Base-by-base conservation (phyloP, 2,797 vertebrate genomes). In the Sebastes steindachneri region DNA sequence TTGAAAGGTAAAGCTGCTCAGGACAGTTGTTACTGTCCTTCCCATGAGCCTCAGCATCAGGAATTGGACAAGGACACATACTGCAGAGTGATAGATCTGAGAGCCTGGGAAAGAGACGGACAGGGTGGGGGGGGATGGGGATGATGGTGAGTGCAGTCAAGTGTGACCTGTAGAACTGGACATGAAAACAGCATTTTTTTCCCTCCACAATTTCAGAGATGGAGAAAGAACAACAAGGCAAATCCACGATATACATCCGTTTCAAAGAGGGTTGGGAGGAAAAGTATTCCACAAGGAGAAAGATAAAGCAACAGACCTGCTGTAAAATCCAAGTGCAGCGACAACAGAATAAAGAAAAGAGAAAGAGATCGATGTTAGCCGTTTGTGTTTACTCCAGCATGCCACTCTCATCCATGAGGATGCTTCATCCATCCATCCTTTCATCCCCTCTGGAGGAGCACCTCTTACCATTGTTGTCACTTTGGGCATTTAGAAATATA, bases 11-110 rank as follows among this genome's bases (percentile, higher is more conserved):
- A 99, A 97, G 73, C 97, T 97, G 92, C 96, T 97, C 87, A 96
- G 81, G 83, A 99, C 87, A 2, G 96, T 93, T 54, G 97, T 99
- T 90, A 97, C 3, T 2, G 98, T 99, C 93, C 98, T 97, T 94
- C 99, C 98, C 98, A 99, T 99, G 48, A 99, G 96, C 92, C 98
- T 97, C 88, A 99, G 96, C 90, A 99, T 96, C 95, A 99, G 95
- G 96, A 99, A 99, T 90, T 99, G 98, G 74, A 99, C 92, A 35
- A 98, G 87, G 79, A 98, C 33, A 83, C 99, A 99, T 86, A 97
- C 78, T 93, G 96, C 87, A 7, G 98, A 99, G 91, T 99, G 99
- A 95, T 91, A 97, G 80, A 97, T 89, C 95, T 98, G 97, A 91
- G 85, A 65, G 68, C 98, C 99, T 99, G 93, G 82, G 74, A 86